Evolutionary conservation across 2,888 invertebrate genomes (phyloP), one percentile per base, ranked within the genome.

Genomic region (Toxonevra muliebris): DNA sequence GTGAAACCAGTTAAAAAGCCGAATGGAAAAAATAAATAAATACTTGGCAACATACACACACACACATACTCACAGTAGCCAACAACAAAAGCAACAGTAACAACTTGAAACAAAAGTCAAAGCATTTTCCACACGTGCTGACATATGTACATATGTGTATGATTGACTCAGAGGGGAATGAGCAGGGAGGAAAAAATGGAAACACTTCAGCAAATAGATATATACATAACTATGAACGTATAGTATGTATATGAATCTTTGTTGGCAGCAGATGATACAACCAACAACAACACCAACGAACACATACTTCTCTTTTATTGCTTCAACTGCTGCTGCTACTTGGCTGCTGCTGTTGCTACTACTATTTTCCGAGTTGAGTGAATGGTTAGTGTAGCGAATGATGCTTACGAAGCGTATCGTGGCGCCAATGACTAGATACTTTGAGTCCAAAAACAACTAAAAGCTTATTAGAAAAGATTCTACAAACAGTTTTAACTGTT

Each of bases 121-220:
- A 79, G 30, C 30, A 30, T 30, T 30, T 30, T 30, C 30, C 30
- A 30, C 30, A 30, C 30, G 30, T 30, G 30, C 30, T 30, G 3
- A 30, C 30, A 30, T 30, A 7, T 2, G 30, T 30, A 30, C 30
- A 7, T 30, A 4, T 30, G 30, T 2, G 30, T 4, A 30, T 30
- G 30, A 30, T 30, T 30, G 30, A 30, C 30, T 4, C 73, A 77
- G 77, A 76, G 76, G 77, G 76, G 76, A 79, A 79, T 80, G 79
- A 78, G 78, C 77, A 76, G 77, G 45, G 30, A 40, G 76, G 76
- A 75, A 74, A 76, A 77, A 79, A n/a, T n/a, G n/a, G n/a, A n/a
- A n/a, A n/a, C n/a, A n/a, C n/a, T n/a, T n/a, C n/a, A 78, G 76
- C 76, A 77, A 79, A 72, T 74, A 77, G 79, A 79, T 77, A 79